A percentile compares a stretch with the other conserved stretches of the same genome.
Evolutionary conservation across 35 echinoderm and acorn worm species (phyloP).

Genomic region (Heliocidaris erythrogramma): DNA sequence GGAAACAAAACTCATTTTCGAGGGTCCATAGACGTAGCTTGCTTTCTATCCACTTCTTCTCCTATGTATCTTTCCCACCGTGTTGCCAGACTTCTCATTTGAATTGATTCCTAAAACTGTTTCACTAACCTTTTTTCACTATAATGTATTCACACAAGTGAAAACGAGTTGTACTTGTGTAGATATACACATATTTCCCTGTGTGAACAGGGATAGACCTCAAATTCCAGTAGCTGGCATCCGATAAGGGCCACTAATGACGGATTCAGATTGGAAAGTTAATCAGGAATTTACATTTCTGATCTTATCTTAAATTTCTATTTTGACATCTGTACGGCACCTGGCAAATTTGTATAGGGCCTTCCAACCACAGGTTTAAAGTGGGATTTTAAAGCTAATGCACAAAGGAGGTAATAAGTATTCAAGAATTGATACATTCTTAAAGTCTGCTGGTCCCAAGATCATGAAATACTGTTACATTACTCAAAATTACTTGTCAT

Average conservation of each 20-base stretch:
- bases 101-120: too few species aligned
- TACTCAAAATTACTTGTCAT: neutral
- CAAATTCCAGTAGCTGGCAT: neutral
- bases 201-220: neutral
- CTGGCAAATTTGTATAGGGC: neutral
- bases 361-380: neutral
- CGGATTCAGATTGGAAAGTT: slow-evolving; percentile 5
- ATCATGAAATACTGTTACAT: neutral
- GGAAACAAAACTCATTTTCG: too few species aligned
- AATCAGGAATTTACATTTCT: slow-evolving; percentile 5
- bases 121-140: too few species aligned
- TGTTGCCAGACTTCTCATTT: too few species aligned
- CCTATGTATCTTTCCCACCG: too few species aligned
- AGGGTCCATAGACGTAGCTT: too few species aligned
- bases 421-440: neutral
- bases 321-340: neutral
- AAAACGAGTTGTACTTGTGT: neutral
- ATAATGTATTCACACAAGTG: neutral
- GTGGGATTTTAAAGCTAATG: neutral
- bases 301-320: neutral
- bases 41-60: too few species aligned
- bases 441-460: neutral
- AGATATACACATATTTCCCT: neutral
- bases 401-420: neutral
- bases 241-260: neutral